phyloP scores from a whole-genome alignment of 2,888 invertebrate species.

The Macrosiphum euphorbiae region DNA sequence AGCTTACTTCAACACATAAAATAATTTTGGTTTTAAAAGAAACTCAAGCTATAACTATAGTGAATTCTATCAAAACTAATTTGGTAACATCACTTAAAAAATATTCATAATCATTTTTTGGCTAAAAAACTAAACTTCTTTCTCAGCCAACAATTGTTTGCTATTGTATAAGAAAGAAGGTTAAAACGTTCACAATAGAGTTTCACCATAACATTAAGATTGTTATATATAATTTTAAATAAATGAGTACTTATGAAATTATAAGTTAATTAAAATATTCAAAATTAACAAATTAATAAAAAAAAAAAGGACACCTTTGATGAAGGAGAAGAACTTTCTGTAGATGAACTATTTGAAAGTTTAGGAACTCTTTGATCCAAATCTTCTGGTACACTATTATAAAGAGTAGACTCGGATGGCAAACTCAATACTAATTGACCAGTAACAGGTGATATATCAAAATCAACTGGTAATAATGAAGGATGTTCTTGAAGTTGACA shows the following conservation, averaged over 20 bases:
- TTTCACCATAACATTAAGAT: background rate
- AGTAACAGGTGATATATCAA: constrained; percentile 85
- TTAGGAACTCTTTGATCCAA: constrained; percentile 87
- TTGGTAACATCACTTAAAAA: no score
- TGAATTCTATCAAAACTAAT: no score
- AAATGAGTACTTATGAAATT: background rate
- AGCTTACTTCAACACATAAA: no score
- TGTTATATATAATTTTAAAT: background rate
- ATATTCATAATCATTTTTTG: no score
- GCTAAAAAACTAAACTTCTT: no score
- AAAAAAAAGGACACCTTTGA: constrained; percentile 70
- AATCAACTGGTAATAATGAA: constrained; percentile 91
- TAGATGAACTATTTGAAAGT: constrained; percentile 73
- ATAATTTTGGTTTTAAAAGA: no score
- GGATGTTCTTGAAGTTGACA: constrained; percentile 91
- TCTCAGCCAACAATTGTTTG: no score
- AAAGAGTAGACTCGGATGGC: constrained; percentile 69
- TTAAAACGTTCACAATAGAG: no score
- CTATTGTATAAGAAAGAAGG: no score
- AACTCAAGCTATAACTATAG: no score
- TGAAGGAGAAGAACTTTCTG: constrained; percentile 72
- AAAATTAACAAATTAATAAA: constrained; percentile 3
- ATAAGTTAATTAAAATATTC: background rate
- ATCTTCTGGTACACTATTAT: constrained; percentile 71
- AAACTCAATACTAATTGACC: constrained; percentile 78